Evolutionary conservation across 2,888 invertebrate species (phyloP).

Genomic region (Smittia aterrima): DNA sequence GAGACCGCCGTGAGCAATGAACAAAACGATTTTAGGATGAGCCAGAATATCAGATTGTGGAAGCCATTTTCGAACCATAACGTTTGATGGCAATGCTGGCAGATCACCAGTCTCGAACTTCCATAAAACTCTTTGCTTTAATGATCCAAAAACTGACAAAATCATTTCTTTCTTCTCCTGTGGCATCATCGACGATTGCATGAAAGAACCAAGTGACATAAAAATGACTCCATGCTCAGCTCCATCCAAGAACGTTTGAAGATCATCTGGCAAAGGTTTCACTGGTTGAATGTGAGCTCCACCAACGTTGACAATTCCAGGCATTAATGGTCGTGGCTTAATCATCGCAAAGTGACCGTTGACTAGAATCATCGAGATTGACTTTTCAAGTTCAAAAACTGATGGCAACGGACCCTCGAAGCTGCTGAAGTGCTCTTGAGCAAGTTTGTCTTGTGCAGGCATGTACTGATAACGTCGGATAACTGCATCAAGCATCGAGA

Average conservation of each 20-base stretch:
- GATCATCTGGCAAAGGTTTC: conserved; percentile 48
- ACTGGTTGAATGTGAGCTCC: conserved; percentile 51
- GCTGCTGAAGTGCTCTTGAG: conserved; percentile 42
- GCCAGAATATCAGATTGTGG: conserved; percentile 56
- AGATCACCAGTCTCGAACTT: conserved; percentile 51
- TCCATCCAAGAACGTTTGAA: conserved; percentile 47
- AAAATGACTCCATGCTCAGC: conserved; percentile 49
- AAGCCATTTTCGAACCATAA: conserved; percentile 54
- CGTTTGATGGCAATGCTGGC: conserved; percentile 50
- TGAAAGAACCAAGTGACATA: conserved; percentile 55
- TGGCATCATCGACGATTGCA: conserved; percentile 50
- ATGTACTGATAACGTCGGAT: conserved; percentile 49
- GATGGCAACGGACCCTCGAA: conserved; percentile 10
- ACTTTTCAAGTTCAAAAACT: conserved; percentile 1
- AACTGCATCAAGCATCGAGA: conserved; percentile 45
- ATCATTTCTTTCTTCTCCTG: conserved; percentile 48
- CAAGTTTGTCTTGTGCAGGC: conserved; percentile 52
- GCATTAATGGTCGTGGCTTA: conserved; percentile 53
- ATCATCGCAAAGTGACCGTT: conserved; percentile 58
- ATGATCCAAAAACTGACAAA: conserved; percentile 49
- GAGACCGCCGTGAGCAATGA: conserved; percentile 58
- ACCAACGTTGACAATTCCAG: conserved; percentile 50
- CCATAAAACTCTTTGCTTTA: conserved; percentile 55
- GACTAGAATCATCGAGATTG: conserved; percentile 47
- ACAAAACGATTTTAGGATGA: conserved; percentile 57